phyloP scores from a whole-genome alignment of 1,140 invertebrate genomes.

The Sinella curviseta region DNA sequence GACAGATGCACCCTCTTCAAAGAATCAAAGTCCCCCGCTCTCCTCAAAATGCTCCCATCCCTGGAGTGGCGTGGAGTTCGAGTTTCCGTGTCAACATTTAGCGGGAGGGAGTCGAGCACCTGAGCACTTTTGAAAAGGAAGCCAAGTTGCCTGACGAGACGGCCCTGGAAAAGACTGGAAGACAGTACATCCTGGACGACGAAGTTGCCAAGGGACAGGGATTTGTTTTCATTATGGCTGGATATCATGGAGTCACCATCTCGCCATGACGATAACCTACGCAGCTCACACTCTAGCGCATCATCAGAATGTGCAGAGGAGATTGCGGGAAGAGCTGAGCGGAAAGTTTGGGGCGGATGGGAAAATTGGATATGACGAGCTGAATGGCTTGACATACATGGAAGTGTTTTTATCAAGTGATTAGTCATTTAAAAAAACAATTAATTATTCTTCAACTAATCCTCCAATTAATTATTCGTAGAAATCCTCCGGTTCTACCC shows the following conservation, averaged over 20 bases:
- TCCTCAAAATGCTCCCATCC: background rate
- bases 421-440: background rate
- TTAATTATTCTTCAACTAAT: background rate
- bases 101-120: background rate
- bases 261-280: background rate
- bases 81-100: slow-evolving; percentile 59
- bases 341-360: background rate
- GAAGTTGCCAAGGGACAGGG: background rate
- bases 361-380: background rate
- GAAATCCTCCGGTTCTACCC: slow-evolving; percentile 59
- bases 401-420: slow-evolving; percentile 48
- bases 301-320: background rate
- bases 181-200: background rate
- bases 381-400: background rate
- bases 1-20: background rate
- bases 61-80: slow-evolving; percentile 60
- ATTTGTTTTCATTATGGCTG: background rate
- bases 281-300: background rate
- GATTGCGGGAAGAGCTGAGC: background rate
- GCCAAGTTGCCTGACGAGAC: background rate
- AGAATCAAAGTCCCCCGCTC: background rate
- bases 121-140: slow-evolving; percentile 1
- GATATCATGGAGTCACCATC: too few species aligned
- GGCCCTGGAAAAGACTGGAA: background rate
- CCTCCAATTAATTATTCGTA: background rate